These are phyloP conservation scores for Leptogaster cylindrica DNA, from an alignment of 2,888 invertebrate genomes.

Conservation along the genomic window DNA sequence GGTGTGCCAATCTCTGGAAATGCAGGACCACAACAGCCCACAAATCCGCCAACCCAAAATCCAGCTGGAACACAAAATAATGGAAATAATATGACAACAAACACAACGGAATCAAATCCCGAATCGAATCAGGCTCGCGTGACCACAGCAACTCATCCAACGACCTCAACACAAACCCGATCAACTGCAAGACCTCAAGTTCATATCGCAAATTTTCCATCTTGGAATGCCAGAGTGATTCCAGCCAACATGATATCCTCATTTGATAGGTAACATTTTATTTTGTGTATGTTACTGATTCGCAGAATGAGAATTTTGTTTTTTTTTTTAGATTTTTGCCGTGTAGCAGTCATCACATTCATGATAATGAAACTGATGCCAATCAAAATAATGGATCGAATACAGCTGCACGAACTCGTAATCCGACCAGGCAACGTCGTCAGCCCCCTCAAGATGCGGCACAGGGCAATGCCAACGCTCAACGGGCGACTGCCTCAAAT, in stretches of 20 bases:
- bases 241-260: slow-evolving; percentile 59
- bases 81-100: slow-evolving; percentile 39
- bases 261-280: slow-evolving; percentile 54
- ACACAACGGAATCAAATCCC: neutral
- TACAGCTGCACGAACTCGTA: slow-evolving; percentile 1
- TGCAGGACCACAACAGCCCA: slow-evolving; percentile 48
- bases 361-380: slow-evolving; percentile 54
- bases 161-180: slow-evolving; percentile 73
- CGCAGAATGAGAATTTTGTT: neutral
- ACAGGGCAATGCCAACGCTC: neutral
- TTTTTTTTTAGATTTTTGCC: slow-evolving; percentile 65
- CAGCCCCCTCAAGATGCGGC: neutral
- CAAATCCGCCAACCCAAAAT: slow-evolving; percentile 63
- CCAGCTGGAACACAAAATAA: slow-evolving; percentile 63
- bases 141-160: slow-evolving; percentile 73
- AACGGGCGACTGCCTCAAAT: neutral
- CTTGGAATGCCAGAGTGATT: slow-evolving; percentile 59
- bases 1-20: slow-evolving; percentile 60
- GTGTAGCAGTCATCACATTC: slow-evolving; percentile 75
- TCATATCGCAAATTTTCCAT: slow-evolving; percentile 67
- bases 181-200: slow-evolving; percentile 74
- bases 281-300: neutral
- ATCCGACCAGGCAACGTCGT: slow-evolving; percentile 35
- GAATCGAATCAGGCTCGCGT: slow-evolving; percentile 60
- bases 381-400: neutral